Conservation (phyloP, 2,797 vertebrate genomes). For the Pseudotriccus pelzelni region DNA sequence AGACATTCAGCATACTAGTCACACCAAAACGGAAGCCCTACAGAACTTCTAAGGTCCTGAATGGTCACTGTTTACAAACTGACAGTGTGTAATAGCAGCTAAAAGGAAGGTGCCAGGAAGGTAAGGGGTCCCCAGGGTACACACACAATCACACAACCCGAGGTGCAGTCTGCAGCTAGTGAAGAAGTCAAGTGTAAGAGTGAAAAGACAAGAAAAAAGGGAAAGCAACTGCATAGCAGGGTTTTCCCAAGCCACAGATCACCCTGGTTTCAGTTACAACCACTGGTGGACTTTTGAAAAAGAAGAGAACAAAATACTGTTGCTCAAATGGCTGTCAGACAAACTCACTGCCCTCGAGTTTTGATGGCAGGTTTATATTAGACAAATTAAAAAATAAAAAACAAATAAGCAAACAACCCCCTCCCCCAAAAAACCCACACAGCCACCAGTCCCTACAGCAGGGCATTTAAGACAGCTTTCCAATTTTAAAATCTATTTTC, state of each 20-base stretch:
- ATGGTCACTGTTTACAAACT: neutral
- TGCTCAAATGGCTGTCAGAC: neutral
- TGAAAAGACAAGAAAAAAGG: neutral
- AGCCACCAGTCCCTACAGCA: neutral
- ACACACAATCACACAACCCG: rapidly evolving
- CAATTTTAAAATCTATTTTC: neutral
- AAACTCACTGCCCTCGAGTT: neutral
- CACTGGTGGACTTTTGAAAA: neutral
- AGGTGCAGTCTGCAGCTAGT: neutral
- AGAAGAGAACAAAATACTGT: neutral
- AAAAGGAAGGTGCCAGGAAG: rapidly evolving
- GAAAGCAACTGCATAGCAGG: rapidly evolving
- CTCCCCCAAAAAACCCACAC: neutral
- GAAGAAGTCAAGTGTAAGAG: neutral
- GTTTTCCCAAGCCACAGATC: neutral
- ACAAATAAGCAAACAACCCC: too few species aligned
- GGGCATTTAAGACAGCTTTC: neutral
- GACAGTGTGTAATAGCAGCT: neutral
- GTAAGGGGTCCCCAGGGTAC: neutral
- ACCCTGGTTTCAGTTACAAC: rapidly evolving
- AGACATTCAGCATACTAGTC: too few species aligned
- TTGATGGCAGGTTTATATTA: neutral
- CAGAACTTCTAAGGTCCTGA: neutral
- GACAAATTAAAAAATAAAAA: neutral
- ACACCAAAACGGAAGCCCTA: neutral